Evolutionary conservation across 2,888 invertebrate species (phyloP), one percentile per base, ranked within the genome.

Genomic region (Tenthredo mesomela): DNA sequence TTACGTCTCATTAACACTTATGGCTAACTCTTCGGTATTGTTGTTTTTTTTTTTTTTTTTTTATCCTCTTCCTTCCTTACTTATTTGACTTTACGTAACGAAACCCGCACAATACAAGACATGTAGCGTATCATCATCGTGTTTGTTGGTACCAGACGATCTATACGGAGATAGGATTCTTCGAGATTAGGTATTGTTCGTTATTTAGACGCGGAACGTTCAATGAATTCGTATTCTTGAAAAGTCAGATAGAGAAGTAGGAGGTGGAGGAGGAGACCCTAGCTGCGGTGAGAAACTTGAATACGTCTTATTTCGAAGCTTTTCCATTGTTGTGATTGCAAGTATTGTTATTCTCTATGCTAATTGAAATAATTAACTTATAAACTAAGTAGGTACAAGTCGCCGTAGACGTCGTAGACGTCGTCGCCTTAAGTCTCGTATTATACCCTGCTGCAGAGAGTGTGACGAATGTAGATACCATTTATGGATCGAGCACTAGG

Each of bases 291-390:
- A 58, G 18, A 33, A 70, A 18, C 67, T 70, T 18, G 67, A 70
- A 37, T 70, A 70, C 18, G 1, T 73, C 71, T 15, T 47, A 10
- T 73, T 73, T 21, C 43, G 43, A 43, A 73, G 71, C 43, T 43
- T 73, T 2, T 43, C 43, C 71, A 43, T 73, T 73, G 71, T 73
- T 9, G n/a, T 9, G n/a, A 67, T 67, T 73, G 40, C 21, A 21
- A 43, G 40, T 43, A 43, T 73, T 29, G 71, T 29, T 21, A n/a
- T n/a, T 40, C 29, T 50, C 50, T 18, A 50, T 47, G 54, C 54
- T 77, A 77, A 77, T 77, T 77, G 47, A 54, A 77, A 77, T 77
- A 54, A 77, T 77, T 50, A 77, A 54, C 71, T 73, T 73, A 73
- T 77, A 77, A 54, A 54, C 33, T 54, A 50, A 73, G 43, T 10